Percentiles rank a stretch among this genome's conserved stretches.
phyloP scores from a whole-genome alignment of 1,140 invertebrate species.

The Drosophila sproati region DNA sequence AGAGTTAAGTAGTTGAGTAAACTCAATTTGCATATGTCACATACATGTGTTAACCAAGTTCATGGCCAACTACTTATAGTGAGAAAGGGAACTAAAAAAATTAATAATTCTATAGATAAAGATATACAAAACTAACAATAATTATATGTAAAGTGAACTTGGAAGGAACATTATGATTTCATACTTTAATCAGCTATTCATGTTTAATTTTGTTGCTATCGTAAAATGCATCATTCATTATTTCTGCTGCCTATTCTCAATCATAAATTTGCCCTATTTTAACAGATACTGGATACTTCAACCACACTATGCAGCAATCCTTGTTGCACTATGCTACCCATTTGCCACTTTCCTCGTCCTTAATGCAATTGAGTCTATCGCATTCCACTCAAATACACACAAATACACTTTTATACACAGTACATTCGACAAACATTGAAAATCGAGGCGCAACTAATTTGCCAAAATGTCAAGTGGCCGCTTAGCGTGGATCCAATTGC shows the following conservation, averaged over 20 bases:
- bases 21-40: slow-evolving; percentile 22
- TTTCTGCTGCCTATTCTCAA: not conserved
- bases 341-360: not conserved
- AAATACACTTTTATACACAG: slow-evolving; percentile 6
- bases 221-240: no score
- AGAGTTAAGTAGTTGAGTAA: slow-evolving; percentile 28
- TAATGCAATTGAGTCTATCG: slow-evolving; percentile 16
- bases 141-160: no score
- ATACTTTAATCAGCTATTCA: no score
- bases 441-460: slow-evolving; percentile 54
- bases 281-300: slow-evolving; percentile 42
- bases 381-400: slow-evolving; percentile 5
- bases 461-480: slow-evolving; percentile 54
- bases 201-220: no score
- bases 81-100: no score
- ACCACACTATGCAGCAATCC: slow-evolving; percentile 4
- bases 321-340: slow-evolving; percentile 20
- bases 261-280: slow-evolving; percentile 31
- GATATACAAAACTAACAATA: no score
- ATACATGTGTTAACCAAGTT: not conserved
- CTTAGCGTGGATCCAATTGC: slow-evolving; percentile 39
- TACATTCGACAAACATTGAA: slow-evolving; percentile 22
- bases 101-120: no score
- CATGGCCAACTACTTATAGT: no score
- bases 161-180: no score